phyloP scores from a whole-genome alignment of 2,888 invertebrate genomes.

The Aporophyla lueneburgensis region DNA sequence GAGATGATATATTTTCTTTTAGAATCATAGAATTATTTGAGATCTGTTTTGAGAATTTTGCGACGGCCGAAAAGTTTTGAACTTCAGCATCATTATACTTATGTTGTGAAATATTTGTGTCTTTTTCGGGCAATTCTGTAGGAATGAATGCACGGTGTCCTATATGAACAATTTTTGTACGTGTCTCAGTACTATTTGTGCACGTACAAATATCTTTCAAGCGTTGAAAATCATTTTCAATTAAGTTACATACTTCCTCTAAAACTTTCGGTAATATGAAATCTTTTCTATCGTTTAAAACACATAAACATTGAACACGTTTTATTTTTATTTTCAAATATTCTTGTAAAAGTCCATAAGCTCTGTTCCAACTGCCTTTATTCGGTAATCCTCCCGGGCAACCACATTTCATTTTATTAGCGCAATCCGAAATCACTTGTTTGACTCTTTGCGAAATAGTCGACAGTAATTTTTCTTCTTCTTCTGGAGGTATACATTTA shows the following conservation, averaged over 20 bases:
- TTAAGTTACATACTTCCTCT: conserved; percentile 80
- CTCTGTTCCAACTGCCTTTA: conserved; percentile 84
- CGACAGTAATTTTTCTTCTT: conserved; percentile 79
- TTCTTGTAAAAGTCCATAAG: conserved; percentile 84
- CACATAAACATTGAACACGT: conserved; percentile 80
- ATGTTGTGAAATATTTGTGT: conserved; percentile 50
- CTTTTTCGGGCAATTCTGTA: conserved; percentile 72
- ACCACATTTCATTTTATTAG: conserved; percentile 75
- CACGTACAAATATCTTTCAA: conserved; percentile 78
- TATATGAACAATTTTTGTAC: conserved; percentile 31
- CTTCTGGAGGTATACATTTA: conserved; percentile 73
- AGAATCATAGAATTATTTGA: conserved; percentile 60
- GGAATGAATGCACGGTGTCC: conserved; percentile 10
- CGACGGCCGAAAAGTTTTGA: conserved; percentile 3
- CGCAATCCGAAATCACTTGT: conserved; percentile 79
- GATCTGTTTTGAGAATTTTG: conserved; percentile 47
- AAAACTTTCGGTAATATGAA: conserved; percentile 76
- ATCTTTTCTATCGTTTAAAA: conserved; percentile 69
- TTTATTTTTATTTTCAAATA: conserved; percentile 86
- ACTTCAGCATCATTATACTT: conserved; percentile 33
- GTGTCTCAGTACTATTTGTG: conserved; percentile 57
- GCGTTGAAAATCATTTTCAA: conserved; percentile 84
- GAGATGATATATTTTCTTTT: conserved; percentile 70
- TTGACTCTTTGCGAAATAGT: conserved; percentile 80
- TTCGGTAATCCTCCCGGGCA: conserved; percentile 67